Base-by-base conservation (phyloP, 2,113 vertebrate species). In the Colossoma macropomum region DNA sequence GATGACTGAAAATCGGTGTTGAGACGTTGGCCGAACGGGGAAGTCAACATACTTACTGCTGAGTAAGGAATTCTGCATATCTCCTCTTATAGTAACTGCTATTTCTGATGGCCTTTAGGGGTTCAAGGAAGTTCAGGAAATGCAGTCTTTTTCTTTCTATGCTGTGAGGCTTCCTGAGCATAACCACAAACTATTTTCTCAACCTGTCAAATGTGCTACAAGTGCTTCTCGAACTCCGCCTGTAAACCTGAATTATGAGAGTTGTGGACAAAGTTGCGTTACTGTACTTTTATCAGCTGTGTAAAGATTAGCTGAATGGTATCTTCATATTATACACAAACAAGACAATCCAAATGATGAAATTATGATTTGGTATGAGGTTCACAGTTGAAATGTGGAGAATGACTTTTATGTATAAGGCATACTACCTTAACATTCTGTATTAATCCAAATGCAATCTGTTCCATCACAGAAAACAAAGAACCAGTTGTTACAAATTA, bases 41-140 rank as follows among this genome's bases (percentile, higher is more conserved):
- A 86, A 86, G 87, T 86, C 34, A 60, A 54, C 27, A 48, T 41
- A 68, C 75, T 74, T 75, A 86, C 54, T 89, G 88, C 84, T 87
- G 83, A 87, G 56, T 84, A 83, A 88, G 75, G 81, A 81, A 79
- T 84, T 79, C 60, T 66, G 77, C 60, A 28, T 30, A 70, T 70
- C 71, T 79, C 56, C 73, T 84, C 79, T 78, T 81, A 82, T 74
- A 86, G 75, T 73, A 73, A 66, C 70, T 80, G 77, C 66, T 75
- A 69, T 84, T 85, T 86, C 68, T 85, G 59, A 87, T 66, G 66
- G 72, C 79, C 73, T 77, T 28, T 62, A 73, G 62, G 82, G 69
- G 81, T 86, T 88, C 79, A 88, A 85, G 83, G 83, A 84, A 85
- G 81, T 85, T 85, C 78, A 89, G 85, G 85, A 88, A 89, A 88